Percentiles rank a stretch among this genome's conserved stretches.
Conservation (phyloP, 1,140 invertebrate species). For the Aphelinus atriplicis region DNA sequence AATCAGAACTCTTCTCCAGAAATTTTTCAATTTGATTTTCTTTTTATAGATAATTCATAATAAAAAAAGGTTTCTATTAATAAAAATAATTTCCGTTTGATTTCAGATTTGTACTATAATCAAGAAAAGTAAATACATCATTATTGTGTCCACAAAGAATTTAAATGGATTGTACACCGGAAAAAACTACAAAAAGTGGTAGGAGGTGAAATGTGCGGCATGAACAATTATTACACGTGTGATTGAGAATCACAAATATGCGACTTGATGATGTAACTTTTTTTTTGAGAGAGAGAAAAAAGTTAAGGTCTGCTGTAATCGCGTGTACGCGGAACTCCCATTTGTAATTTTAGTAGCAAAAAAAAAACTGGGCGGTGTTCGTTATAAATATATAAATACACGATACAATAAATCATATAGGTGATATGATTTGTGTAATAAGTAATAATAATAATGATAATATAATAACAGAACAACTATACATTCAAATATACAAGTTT, state of each 20-base stretch:
- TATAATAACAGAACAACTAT: constrained; percentile 51
- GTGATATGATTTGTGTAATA: constrained; percentile 64
- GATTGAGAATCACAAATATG: constrained; percentile 42
- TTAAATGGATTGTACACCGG: constrained; percentile 56
- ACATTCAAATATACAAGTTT: constrained; percentile 42
- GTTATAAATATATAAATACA: constrained; percentile 66
- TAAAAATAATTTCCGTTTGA: constrained; percentile 42
- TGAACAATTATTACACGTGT: constrained; percentile 50
- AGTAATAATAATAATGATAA: constrained; percentile 56
- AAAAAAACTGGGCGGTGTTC: constrained; percentile 59
- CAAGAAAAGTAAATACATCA: constrained; percentile 59
- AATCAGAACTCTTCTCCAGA: not conserved
- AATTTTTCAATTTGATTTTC: not conserved
- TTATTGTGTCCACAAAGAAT: constrained; percentile 60
- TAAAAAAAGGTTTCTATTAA: constrained; percentile 10
- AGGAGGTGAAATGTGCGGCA: constrained; percentile 56
- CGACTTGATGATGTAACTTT: constrained; percentile 61
- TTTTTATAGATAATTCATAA: not conserved
- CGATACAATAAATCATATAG: constrained; percentile 44
- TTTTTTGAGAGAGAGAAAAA: constrained; percentile 50
- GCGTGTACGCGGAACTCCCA: constrained; percentile 52
- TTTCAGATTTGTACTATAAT: constrained; percentile 65
- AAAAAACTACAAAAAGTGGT: constrained; percentile 55
- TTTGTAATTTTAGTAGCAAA: constrained; percentile 66
- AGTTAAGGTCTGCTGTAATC: constrained; percentile 40